These are phyloP conservation scores for Notothenia coriiceps DNA, from an alignment of 2,113 vertebrate species.

Conservation along the genomic window DNA sequence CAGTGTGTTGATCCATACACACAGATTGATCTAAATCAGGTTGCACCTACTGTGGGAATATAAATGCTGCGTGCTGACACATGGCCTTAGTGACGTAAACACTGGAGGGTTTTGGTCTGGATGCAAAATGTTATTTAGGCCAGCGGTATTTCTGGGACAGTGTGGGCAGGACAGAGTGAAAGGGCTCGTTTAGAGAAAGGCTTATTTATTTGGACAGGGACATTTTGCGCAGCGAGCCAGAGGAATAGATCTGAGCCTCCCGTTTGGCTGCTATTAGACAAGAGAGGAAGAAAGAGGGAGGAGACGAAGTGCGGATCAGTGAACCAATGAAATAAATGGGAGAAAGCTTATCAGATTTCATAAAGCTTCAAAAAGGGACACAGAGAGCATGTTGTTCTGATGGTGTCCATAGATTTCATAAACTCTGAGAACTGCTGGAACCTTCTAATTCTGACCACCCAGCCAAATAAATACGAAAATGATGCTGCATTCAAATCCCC, in stretches of 20 bases:
- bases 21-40: constrained; percentile 59
- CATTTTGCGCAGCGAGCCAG: neutral
- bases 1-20: neutral
- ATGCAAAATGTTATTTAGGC: constrained; percentile 66
- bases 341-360: constrained; percentile 23
- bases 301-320: constrained; percentile 30
- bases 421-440: neutral
- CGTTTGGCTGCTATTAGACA: neutral
- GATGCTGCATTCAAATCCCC: neutral
- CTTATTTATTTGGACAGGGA: constrained; percentile 54
- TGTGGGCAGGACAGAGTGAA: constrained; percentile 61
- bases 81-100: constrained; percentile 64
- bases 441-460: neutral
- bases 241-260: neutral
- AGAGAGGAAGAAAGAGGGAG: neutral
- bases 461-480: too few relatives aligned
- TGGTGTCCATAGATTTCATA: neutral
- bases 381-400: neutral
- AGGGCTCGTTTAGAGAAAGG: constrained; percentile 44
- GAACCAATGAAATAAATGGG: constrained; percentile 11
- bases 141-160: constrained; percentile 69
- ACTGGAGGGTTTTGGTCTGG: constrained; percentile 62
- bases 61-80: constrained; percentile 48
- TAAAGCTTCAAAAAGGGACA: constrained; percentile 21
- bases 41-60: constrained; percentile 37